Base-by-base conservation (phyloP, 2,888 invertebrate species). In the Acleris emargana region DNA sequence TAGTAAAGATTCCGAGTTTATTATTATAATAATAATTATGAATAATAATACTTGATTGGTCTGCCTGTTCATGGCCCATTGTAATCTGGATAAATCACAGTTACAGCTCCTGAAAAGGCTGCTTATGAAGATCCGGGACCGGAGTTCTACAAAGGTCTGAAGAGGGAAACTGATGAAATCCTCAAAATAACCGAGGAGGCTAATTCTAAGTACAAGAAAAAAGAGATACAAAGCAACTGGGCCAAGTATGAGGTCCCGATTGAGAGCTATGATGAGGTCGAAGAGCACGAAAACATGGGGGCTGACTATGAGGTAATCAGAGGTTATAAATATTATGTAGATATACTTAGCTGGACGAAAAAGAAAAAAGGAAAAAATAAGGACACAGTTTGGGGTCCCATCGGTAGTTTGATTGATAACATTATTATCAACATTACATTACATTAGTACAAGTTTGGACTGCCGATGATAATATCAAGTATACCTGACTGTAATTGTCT, bases 171-270 rank as follows among this genome's bases (percentile, higher is more conserved):
- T 0, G 91, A 91, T 75, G 91, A 91, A 62, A 88, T 92, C 25
- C 77, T 92, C 0, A 91, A 90, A 75, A 93, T 92, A 59, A 88
- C 88, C 6, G 89, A 92, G 71, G 88, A 89, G 71, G 88, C 84
- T 38, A 87, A 82, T 67, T 69, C 81, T 0, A 93, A 93, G 73
- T 93, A 93, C 62, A 88, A 86, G 64, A 93, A 92, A 72, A 91
- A 93, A 67, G 92, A 92, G 72, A 92, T 93, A 45, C 84, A 87
- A 75, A 93, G 91, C 68, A 93, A 93, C 69, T 93, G 93, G 93
- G 79, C 87, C 4, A 92, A 92, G 68, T 92, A 91, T 86, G 93
- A 93, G 72, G 81, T 92, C 80, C 91, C 91, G 0, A 85, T 91
- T 69, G 89, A 90, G 52, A 89, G 78, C 68, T 92, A 93, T 72